These are phyloP conservation scores for Lasioglossum figueresi DNA, from an alignment of 2,888 invertebrate genomes.

Conservation along the genomic window DNA sequence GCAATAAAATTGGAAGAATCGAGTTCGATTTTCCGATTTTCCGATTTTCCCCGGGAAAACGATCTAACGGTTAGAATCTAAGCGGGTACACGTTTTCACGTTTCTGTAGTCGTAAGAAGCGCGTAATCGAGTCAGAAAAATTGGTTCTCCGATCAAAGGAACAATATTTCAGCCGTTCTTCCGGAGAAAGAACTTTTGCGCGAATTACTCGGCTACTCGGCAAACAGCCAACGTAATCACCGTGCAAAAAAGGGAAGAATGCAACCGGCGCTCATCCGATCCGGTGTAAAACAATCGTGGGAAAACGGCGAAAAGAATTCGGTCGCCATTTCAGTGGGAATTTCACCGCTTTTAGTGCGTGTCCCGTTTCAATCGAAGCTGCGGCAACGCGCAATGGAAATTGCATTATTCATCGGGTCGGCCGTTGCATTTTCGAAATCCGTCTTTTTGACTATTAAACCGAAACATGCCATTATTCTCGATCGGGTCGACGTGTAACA, in stretches of 20 bases:
- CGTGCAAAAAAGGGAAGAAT: neutral
- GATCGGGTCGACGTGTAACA: neutral
- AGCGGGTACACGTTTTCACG: neutral
- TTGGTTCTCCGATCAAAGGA: neutral
- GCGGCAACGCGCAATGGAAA: neutral
- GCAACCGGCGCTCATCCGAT: neutral
- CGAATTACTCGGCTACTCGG: neutral
- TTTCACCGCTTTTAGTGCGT: neutral
- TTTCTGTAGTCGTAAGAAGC: neutral
- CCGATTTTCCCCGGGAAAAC: neutral
- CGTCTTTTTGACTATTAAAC: constrained; percentile 13
- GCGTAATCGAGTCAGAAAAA: constrained; percentile 1
- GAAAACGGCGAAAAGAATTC: neutral
- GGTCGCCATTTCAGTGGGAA: neutral
- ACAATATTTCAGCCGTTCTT: neutral
- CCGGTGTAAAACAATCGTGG: neutral
- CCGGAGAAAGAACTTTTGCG: neutral
- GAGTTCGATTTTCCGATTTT: neutral
- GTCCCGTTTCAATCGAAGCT: neutral
- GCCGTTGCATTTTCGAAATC: constrained; percentile 13
- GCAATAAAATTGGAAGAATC: neutral
- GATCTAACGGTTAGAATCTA: neutral
- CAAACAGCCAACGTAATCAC: neutral
- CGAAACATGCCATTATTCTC: constrained; percentile 18
- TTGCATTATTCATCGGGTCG: constrained; percentile 20